A percentile compares a stretch with the other conserved stretches of the same genome.
Conservation (phyloP, 2,797 vertebrate genomes). For the Novumbra hubbsi region DNA sequence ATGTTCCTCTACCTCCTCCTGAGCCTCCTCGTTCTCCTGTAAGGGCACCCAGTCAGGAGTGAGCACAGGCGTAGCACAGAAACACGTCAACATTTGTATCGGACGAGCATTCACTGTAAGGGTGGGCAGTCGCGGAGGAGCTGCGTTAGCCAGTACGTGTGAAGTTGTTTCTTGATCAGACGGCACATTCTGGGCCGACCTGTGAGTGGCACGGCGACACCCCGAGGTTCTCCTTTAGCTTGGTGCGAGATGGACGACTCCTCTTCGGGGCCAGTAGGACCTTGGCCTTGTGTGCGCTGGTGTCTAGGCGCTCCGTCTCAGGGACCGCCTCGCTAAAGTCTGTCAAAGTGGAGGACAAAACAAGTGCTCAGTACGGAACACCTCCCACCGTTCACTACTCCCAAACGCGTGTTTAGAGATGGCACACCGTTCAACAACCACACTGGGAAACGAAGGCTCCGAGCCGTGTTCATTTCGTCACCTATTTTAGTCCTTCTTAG, state of each 20-base stretch:
- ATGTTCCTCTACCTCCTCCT: slow-evolving; percentile 58
- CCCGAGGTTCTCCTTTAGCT: slow-evolving; percentile 78
- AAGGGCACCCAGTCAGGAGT: slow-evolving; percentile 15
- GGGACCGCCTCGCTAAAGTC: slow-evolving; percentile 84
- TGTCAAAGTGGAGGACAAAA: slow-evolving; percentile 46
- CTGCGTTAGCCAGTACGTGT: not conserved
- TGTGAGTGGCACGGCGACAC: slow-evolving; percentile 53
- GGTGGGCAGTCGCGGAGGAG: too few relatives aligned
- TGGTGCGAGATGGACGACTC: slow-evolving; percentile 85
- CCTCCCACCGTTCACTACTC: not conserved
- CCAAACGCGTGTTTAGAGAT: not conserved
- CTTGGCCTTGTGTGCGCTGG: slow-evolving; percentile 86
- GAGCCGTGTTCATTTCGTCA: not conserved
- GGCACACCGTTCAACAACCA: too few relatives aligned
- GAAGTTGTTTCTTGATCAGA: not conserved
- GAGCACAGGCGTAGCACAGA: not conserved
- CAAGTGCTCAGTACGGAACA: not conserved
- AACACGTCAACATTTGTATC: not conserved
- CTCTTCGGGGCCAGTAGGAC: slow-evolving; percentile 86
- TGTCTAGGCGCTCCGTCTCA: slow-evolving; percentile 87
- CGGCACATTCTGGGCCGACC: slow-evolving; percentile 59
- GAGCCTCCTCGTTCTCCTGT: slow-evolving; percentile 72
- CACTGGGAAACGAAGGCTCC: not conserved
- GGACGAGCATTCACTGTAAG: not conserved
- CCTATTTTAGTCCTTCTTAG: too few relatives aligned